Percentiles rank a stretch among this genome's conserved stretches.
Evolutionary conservation across 30 jellyfish, hydroid and myxozoan species (phyloP).

Genomic region (Pseudorhiza aurosa): DNA sequence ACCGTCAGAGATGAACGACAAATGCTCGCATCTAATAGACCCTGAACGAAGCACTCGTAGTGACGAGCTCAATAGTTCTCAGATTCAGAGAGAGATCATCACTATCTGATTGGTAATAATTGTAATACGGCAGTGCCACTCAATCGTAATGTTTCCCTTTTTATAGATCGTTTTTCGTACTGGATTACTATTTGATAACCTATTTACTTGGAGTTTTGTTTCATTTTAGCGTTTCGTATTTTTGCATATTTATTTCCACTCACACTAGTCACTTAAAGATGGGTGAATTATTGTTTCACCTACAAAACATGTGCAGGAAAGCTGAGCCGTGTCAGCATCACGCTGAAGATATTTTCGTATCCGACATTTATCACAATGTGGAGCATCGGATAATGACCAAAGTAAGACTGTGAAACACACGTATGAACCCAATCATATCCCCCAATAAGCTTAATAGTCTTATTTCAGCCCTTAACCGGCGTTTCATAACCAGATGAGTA

Average conservation of each 20-base stretch:
- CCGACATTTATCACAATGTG: too few species aligned
- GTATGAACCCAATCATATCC: too few species aligned
- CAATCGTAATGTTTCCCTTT: neutral
- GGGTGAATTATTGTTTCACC: too few species aligned
- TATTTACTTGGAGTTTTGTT: neutral
- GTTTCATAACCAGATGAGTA: too few species aligned
- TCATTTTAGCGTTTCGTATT: neutral
- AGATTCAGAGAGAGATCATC: conserved; percentile 25
- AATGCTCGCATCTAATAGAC: neutral
- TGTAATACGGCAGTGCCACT: neutral
- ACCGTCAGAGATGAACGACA: neutral
- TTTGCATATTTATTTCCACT: neutral
- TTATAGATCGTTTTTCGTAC: conserved; percentile 14
- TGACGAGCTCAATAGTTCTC: neutral
- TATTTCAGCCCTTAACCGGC: too few species aligned
- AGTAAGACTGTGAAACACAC: too few species aligned
- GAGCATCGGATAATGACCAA: too few species aligned
- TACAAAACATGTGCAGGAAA: too few species aligned
- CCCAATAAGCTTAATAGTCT: too few species aligned
- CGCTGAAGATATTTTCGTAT: too few species aligned
- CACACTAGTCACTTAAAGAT: too few species aligned
- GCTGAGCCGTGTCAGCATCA: too few species aligned
- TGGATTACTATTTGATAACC: conserved; percentile 5
- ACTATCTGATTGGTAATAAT: neutral
- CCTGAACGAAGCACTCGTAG: neutral